Conservation (phyloP, 2,888 invertebrate species). For the Drosophila algonquin region DNA sequence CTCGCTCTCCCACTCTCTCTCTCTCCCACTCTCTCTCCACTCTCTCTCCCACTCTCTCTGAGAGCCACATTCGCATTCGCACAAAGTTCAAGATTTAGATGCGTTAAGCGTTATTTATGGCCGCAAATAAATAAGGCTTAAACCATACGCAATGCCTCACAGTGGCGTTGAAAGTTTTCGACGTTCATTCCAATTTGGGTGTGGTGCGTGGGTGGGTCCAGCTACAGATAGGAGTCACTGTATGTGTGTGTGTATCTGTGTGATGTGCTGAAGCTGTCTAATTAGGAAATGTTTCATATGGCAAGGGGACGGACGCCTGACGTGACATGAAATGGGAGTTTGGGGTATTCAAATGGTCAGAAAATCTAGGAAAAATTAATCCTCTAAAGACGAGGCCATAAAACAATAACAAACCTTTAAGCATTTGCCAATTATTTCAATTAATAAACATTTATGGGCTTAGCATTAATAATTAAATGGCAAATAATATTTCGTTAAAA, state of each 20-base stretch:
- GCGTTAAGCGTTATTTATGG: conserved; percentile 79
- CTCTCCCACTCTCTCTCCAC: neutral
- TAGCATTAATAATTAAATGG: too few species aligned
- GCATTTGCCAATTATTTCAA: too few species aligned
- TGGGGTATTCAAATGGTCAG: conserved; percentile 13
- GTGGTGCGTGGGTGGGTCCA: conserved; percentile 23
- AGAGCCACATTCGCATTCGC: conserved; percentile 55
- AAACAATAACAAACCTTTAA: too few species aligned
- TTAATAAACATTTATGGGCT: too few species aligned
- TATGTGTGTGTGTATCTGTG: conserved; percentile 8
- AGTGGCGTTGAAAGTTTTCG: conserved; percentile 77
- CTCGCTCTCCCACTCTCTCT: neutral
- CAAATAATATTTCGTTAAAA: too few species aligned
- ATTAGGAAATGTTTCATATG: conserved; percentile 44
- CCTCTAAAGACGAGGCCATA: too few species aligned
- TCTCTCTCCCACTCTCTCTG: conserved; percentile 1
- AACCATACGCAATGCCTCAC: conserved; percentile 79
- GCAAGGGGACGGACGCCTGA: neutral
- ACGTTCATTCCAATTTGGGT: conserved; percentile 70
- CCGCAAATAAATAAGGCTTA: conserved; percentile 78
- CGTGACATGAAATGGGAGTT: conserved; percentile 22
- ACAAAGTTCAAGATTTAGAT: conserved; percentile 78
- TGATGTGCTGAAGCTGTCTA: conserved; percentile 36
- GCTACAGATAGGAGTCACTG: neutral
- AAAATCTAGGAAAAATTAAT: neutral